Base-by-base conservation (phyloP, 2,797 vertebrate genomes). In the Hyperoplus immaculatus region DNA sequence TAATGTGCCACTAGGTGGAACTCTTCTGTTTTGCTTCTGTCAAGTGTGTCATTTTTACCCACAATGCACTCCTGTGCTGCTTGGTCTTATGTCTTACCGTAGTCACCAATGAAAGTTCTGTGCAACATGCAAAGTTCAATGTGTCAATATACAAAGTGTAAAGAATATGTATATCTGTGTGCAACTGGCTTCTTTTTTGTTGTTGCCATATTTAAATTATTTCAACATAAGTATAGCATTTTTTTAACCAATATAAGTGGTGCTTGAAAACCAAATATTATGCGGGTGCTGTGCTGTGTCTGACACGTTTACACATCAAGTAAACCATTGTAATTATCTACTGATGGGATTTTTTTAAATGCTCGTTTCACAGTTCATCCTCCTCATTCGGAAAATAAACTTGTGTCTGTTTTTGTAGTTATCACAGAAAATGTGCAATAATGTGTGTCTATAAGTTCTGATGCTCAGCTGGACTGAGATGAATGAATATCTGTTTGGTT, bases 401-500 rank as follows among this genome's bases (percentile, higher is more conserved):
- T 3, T 49, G 16, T n/a, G 1, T 61, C 4, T 51, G 46, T 77
- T 55, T 64, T 45, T 42, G 5, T 49, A 3, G 0, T n/a, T 8
- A 29, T 68, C 2, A 43, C 51, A 36, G 64, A 47, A 49, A 53
- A 43, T 38, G 9, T 60, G 50, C 59, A 14, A n/a, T 14, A 41
- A 43, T 42, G 45, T 38, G 4, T 51, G 45, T 49, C 64, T 12
- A 15, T 73, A 29, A 29, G 14, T 70, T 66, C 12, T 58, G 21
- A 16, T 39, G 66, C 61, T 66, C 81, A 54, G 75, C 77, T 72
- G 62, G 67, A 63, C 64, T 76, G 83, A 80, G 77, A 89, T 63
- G 43, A 84, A 58, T 85, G 18, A 58, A 43, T 69, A 69, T 78
- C 47, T 46, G 54, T 58, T 57, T 47, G 9, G 46, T 56, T 13